Conservation (phyloP, 2,888 invertebrate species). For the Rhabditoides inermis region DNA sequence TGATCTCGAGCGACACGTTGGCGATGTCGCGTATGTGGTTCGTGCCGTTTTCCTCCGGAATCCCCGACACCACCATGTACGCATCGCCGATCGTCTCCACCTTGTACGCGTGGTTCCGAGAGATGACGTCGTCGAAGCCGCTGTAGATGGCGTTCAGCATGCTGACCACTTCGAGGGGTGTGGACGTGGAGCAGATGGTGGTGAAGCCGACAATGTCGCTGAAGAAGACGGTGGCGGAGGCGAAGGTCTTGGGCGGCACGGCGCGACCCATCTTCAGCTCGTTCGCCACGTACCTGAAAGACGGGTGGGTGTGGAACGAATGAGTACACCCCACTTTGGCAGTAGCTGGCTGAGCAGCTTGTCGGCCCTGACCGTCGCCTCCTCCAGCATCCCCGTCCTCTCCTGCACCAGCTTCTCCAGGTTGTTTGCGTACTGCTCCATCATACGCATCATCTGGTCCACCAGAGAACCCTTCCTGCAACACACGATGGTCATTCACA, state of each 20-base stretch:
- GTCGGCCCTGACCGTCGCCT: constrained; percentile 47
- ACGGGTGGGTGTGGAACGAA: too few species aligned
- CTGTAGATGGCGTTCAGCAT: constrained; percentile 45
- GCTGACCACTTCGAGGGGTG: constrained; percentile 44
- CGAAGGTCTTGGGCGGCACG: constrained; percentile 46
- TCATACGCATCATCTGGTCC: constrained; percentile 34
- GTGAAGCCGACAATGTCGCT: constrained; percentile 49
- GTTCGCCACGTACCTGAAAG: constrained; percentile 38
- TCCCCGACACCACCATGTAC: constrained; percentile 48
- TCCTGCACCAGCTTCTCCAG: constrained; percentile 50
- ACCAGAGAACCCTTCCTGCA: constrained; percentile 29
- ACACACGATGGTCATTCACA: too few species aligned
- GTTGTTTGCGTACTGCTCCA: constrained; percentile 48
- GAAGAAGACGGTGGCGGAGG: constrained; percentile 43
- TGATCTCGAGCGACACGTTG: constrained; percentile 32
- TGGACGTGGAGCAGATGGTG: constrained; percentile 37
- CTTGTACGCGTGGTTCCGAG: constrained; percentile 37
- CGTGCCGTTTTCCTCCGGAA: constrained; percentile 47
- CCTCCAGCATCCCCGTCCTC: constrained; percentile 50
- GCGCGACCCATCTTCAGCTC: constrained; percentile 47
- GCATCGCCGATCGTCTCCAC: constrained; percentile 51
- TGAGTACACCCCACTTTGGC: constrained; percentile 29
- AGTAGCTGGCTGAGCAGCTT: constrained; percentile 42
- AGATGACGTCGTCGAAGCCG: constrained; percentile 48
- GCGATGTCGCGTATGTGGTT: constrained; percentile 41